Base-by-base conservation (phyloP, 1,140 invertebrate genomes). In the Tetramorium parvispinum region DNA sequence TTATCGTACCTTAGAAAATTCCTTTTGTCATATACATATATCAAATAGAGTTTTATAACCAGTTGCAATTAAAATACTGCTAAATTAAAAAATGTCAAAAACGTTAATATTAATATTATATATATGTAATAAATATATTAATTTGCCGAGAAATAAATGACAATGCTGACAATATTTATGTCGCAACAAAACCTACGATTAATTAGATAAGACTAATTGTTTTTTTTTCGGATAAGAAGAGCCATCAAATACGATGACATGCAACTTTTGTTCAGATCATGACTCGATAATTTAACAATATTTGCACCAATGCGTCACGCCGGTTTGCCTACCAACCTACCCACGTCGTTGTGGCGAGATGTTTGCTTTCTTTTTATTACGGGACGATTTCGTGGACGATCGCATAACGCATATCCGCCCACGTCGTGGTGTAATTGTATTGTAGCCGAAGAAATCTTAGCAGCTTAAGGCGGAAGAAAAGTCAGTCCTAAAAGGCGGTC, bases 401-500 rank as follows among this genome's bases (percentile, higher is more conserved):
- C 85, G 75, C 55, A 46, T 68, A 81, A 81, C 85, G 61, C 51
- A 66, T 79, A 82, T 49, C 66, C 77, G 76, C 77, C 75, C 77
- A 86, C 63, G 75, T 55, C 51, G 63, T 49, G 65, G 27, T 24
- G 77, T 68, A 86, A 86, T 86, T 68, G 75, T 86, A 59, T 68
- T 81, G 77, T 81, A 81, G 73, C 75, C 68, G 77, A 78, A 81
- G 76, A 86, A 86, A 78, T 78, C 66, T 85, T 73, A 73, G 65
- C 57, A 79, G 82, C 76, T 71, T 81, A 87, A 89, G 68, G 85
- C 71, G 87, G 79, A 91, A 92, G 88, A 87, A 91, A 90, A 92
- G 91, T 91, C 91, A 91, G 81, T 92, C 68, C 85, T 66, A 90
- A 90, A 90, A 89, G 76, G 85, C 78, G 78, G 86, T 61, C 53